Evolutionary conservation across 1,140 invertebrate species (phyloP).

Genomic region (Drosophila tani): DNA sequence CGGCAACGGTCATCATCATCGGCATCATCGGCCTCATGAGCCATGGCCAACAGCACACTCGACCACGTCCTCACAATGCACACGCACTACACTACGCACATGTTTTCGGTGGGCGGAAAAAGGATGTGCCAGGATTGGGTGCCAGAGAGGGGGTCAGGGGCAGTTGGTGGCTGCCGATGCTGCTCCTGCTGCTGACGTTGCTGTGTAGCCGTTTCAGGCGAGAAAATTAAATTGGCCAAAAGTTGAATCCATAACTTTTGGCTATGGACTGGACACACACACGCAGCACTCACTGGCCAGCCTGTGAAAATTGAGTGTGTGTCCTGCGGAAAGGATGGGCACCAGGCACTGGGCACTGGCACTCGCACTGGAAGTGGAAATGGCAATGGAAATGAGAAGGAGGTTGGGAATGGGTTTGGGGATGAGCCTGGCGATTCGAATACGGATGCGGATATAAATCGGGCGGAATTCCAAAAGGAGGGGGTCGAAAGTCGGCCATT

Average conservation of each 20-base stretch:
- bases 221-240: constrained; percentile 85
- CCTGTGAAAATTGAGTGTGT: constrained; percentile 79
- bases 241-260: constrained; percentile 84
- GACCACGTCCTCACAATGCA: constrained; percentile 54
- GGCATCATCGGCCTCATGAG: constrained; percentile 27
- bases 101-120: constrained; percentile 12
- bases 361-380: constrained; percentile 42
- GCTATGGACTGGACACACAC: constrained; percentile 75
- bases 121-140: background rate
- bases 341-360: background rate
- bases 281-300: constrained; percentile 21
- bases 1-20: constrained; percentile 12
- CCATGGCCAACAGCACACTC: constrained; percentile 44
- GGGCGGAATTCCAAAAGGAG: background rate
- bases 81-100: constrained; percentile 39
- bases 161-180: background rate
- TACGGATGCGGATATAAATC: constrained; percentile 4
- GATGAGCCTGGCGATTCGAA: background rate
- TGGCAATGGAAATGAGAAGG: constrained; percentile 28
- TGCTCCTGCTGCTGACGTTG: constrained; percentile 56
- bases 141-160: background rate
- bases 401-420: background rate
- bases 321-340: constrained; percentile 41
- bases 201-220: constrained; percentile 80
- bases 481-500: constrained; percentile 55